Percentiles rank a stretch among this genome's conserved stretches.
Evolutionary conservation across 1,140 invertebrate genomes (phyloP).

Genomic region (Aphelinus atriplicis): DNA sequence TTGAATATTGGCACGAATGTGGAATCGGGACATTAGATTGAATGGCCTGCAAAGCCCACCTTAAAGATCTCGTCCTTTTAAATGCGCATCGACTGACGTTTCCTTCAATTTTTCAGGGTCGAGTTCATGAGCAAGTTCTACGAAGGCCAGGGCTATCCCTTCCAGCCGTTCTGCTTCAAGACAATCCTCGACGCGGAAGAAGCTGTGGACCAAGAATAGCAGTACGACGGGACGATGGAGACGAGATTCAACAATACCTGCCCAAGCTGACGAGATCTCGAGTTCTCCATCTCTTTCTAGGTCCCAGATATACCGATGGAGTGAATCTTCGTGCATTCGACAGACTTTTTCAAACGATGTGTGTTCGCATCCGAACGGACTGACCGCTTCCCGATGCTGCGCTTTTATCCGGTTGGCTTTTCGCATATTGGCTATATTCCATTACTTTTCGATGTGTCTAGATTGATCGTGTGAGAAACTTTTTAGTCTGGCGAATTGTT

Average conservation of each 20-base stretch:
- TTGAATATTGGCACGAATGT: too few relatives aligned
- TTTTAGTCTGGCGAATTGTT: too few relatives aligned
- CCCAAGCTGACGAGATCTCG: not conserved
- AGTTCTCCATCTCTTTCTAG: constrained; percentile 1
- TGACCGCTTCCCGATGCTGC: constrained; percentile 26
- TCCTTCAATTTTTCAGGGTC: constrained; percentile 77
- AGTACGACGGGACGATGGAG: not conserved
- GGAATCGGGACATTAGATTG: too few relatives aligned
- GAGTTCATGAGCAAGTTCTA: constrained; percentile 99
- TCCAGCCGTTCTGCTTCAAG: constrained; percentile 94
- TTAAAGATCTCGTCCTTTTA: too few relatives aligned
- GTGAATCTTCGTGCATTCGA: constrained; percentile 31
- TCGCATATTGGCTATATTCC: too few relatives aligned
- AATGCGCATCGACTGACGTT: constrained; percentile 31
- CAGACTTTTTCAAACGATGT: constrained; percentile 3
- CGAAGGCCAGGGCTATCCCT: constrained; percentile 84
- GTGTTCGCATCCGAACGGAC: constrained; percentile 24
- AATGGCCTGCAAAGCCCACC: too few relatives aligned
- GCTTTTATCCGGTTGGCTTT: not conserved
- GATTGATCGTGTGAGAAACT: not conserved
- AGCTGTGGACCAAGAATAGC: constrained; percentile 15
- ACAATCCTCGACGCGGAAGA: constrained; percentile 77
- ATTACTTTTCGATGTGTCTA: not conserved
- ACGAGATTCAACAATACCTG: not conserved
- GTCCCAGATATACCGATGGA: not conserved